phyloP scores from a whole-genome alignment of 64 coral and sea anemone genomes.

The Acropora yongei region DNA sequence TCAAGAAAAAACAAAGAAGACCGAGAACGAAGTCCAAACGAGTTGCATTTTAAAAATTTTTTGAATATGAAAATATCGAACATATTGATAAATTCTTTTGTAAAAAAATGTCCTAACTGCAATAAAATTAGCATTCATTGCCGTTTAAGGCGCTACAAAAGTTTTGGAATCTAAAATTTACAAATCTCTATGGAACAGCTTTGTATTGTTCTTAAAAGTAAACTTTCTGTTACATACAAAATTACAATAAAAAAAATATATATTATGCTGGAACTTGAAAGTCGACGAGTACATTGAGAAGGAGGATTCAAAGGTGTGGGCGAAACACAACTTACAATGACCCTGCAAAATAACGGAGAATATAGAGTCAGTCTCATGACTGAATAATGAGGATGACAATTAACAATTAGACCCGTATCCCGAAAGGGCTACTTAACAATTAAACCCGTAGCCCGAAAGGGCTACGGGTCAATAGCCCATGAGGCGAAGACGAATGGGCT shows the following conservation, averaged over 20 bases:
- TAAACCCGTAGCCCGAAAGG: no score
- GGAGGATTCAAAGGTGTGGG: no score
- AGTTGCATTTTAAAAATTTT: not conserved
- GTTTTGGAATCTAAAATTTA: conserved; percentile 21
- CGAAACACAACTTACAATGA: no score
- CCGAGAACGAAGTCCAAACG: not conserved
- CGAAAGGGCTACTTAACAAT: no score
- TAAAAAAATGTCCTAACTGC: not conserved
- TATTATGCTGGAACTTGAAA: no score
- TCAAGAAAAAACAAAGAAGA: not conserved
- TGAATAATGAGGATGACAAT: no score
- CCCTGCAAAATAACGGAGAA: not conserved
- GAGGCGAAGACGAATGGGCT: no score
- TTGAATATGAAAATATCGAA: not conserved
- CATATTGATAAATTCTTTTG: conserved; percentile 34
- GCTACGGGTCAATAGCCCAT: no score
- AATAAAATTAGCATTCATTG: not conserved
- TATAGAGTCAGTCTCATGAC: not conserved
- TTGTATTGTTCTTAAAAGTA: conserved; percentile 13
- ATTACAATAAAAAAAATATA: not conserved
- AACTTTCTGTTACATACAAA: conserved; percentile 20
- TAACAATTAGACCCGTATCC: no score
- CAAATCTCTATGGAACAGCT: conserved; percentile 15
- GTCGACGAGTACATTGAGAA: no score
- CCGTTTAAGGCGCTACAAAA: not conserved